These are phyloP conservation scores for Procavia capensis DNA, from an alignment of 2,113 vertebrate genomes.

Conservation along the genomic window DNA sequence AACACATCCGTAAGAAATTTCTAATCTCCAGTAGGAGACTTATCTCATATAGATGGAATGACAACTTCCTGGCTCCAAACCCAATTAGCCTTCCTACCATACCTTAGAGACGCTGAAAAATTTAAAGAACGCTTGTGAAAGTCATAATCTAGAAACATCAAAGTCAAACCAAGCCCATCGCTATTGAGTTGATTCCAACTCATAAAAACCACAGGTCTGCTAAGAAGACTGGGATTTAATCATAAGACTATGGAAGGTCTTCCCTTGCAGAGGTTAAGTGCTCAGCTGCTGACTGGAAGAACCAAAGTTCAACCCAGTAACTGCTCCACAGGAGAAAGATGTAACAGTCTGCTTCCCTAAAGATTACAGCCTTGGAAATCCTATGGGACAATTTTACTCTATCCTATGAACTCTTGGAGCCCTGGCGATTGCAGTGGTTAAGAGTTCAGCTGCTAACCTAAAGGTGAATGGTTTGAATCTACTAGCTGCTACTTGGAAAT, in stretches of 20 bases:
- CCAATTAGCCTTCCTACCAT: background rate
- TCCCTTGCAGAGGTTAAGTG: background rate
- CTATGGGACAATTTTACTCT: no score
- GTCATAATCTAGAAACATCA: background rate
- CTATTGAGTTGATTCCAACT: no score
- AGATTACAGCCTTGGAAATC: no score
- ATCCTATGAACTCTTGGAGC: background rate
- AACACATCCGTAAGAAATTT: background rate
- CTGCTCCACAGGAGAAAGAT: no score
- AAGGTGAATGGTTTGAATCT: no score
- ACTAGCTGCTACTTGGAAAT: no score
- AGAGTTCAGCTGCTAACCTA: no score
- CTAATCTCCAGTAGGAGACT: background rate
- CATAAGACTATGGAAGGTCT: background rate
- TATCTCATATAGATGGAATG: background rate
- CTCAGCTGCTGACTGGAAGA: no score
- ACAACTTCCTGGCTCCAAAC: background rate
- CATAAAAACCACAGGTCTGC: background rate
- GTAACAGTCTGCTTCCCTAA: no score
- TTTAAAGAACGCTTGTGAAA: background rate
- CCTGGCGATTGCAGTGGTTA: no score
- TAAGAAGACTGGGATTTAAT: background rate
- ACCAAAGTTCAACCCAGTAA: no score
- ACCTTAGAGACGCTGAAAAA: background rate
- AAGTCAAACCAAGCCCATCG: no score